phyloP scores from a whole-genome alignment of 2,797 vertebrate genomes.

The Dryobates pubescens region DNA sequence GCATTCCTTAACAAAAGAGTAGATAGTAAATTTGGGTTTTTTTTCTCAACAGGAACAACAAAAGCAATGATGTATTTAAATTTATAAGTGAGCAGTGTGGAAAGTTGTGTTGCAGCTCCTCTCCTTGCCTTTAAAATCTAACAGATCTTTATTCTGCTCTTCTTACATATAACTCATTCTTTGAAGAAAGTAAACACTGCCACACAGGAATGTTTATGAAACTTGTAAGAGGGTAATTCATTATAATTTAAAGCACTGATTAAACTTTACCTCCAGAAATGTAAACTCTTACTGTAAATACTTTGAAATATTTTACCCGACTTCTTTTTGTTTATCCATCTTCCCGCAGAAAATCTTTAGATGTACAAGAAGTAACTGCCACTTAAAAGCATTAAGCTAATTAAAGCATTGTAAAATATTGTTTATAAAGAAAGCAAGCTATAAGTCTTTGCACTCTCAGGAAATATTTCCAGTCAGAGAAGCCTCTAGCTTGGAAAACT shows the following conservation, averaged over 20 bases:
- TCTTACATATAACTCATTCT: not conserved
- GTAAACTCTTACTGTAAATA: not conserved
- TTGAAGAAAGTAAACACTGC: not conserved
- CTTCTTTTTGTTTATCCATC: not conserved
- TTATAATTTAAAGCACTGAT: not conserved
- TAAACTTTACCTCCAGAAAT: conserved; percentile 2
- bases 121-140: not conserved
- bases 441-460: not conserved
- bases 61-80: not conserved
- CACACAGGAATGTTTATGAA: not conserved
- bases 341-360: not conserved
- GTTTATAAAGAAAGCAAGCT: not conserved
- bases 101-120: not conserved
- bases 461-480: not conserved
- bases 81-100: not conserved
- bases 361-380: not conserved
- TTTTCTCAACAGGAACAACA: not conserved
- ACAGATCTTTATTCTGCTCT: not conserved
- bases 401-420: not conserved
- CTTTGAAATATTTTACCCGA: not conserved
- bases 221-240: not conserved
- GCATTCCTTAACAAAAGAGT: not conserved
- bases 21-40: not conserved
- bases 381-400: not conserved
- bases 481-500: not conserved